Evolutionary conservation across 92 coral and sea anemone species (phyloP).

Genomic region (Ricordea florida): DNA sequence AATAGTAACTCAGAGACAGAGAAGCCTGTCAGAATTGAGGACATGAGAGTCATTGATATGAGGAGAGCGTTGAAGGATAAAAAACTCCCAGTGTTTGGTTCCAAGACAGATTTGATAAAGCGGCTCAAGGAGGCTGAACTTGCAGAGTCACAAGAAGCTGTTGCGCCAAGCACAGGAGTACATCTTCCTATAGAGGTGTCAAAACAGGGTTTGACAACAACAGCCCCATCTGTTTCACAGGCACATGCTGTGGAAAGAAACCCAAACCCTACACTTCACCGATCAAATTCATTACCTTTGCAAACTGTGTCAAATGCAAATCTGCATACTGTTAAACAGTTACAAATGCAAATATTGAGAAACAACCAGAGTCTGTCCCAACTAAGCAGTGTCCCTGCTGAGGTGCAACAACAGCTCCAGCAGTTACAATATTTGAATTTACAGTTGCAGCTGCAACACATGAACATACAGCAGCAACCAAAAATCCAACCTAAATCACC

Average conservation of each 20-base stretch:
- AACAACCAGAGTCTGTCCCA: conserved; percentile 77
- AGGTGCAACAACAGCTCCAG: conserved; percentile 91
- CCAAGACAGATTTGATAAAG: conserved; percentile 91
- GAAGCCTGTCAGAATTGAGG: conserved; percentile 92
- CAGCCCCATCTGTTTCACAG: conserved; percentile 10
- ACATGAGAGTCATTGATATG: conserved; percentile 98
- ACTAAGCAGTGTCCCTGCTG: conserved; percentile 66
- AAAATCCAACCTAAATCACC: conserved; percentile 66
- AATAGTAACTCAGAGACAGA: conserved; percentile 60
- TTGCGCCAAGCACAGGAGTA: not conserved
- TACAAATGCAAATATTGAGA: conserved; percentile 78
- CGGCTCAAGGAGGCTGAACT: conserved; percentile 71
- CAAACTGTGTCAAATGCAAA: conserved; percentile 41
- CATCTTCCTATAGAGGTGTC: conserved; percentile 21
- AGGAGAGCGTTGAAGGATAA: conserved; percentile 90
- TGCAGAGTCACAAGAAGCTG: conserved; percentile 12
- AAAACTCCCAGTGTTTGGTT: conserved; percentile 98
- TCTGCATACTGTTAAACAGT: conserved; percentile 58
- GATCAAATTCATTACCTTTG: conserved; percentile 75
- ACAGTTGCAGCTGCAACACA: conserved; percentile 88
- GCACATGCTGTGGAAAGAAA: not conserved
- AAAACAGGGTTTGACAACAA: conserved; percentile 26
- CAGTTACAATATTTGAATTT: conserved; percentile 93
- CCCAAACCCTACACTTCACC: conserved; percentile 9
- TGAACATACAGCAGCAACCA: conserved; percentile 77